Base-by-base conservation (phyloP, 2,888 invertebrate species). In the Chamaedrilus cognettii region DNA sequence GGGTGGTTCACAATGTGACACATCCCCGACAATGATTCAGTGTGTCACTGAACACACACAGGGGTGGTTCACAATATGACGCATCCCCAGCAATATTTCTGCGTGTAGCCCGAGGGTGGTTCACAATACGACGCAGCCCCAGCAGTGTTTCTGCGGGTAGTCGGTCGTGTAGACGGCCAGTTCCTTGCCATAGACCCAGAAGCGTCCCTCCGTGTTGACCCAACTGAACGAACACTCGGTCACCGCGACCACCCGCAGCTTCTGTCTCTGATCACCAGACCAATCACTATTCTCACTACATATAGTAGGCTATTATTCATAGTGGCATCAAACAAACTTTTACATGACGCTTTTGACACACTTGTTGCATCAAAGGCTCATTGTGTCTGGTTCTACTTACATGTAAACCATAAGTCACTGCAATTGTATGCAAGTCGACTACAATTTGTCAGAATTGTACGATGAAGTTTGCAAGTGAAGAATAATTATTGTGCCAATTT, bases 181-280 rank as follows among this genome's bases (percentile, higher is more conserved):
- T 62, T 77, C 76, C n/a, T 76, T 75, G 19, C 79, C 79, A 64
- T 78, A 79, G 11, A 79, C 76, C 77, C 78, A 79, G 67, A 76
- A 77, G 31, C 75, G 67, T 2, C 71, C 67, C 30, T 69, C 73
- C 23, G 61, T 59, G 23, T 74, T 71, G 49, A 76, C 71, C 74
- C 76, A 79, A 19, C 60, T 68, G 68, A 75, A 79, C 15, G 67
- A 55, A 31, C 75, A 75, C 64, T 79, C 78, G 0, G 77, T 75
- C 56, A 79, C 76, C 0, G 79, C 79, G 11, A 79, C 76, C 11
- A 77, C 76, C 23, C 75, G 65, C 58, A 79, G 66, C 26, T 69
- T 69, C 52, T 79, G 79, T 35, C 78, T 68, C 79, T 79, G 73
- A 26, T 56, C 28, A 15, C 30, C 33, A 58, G 5, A 58, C 28